Evolutionary conservation across 1,140 invertebrate species (phyloP), one percentile per base, ranked within the genome.

Genomic region (Stenopsyche tienmushanensis): DNA sequence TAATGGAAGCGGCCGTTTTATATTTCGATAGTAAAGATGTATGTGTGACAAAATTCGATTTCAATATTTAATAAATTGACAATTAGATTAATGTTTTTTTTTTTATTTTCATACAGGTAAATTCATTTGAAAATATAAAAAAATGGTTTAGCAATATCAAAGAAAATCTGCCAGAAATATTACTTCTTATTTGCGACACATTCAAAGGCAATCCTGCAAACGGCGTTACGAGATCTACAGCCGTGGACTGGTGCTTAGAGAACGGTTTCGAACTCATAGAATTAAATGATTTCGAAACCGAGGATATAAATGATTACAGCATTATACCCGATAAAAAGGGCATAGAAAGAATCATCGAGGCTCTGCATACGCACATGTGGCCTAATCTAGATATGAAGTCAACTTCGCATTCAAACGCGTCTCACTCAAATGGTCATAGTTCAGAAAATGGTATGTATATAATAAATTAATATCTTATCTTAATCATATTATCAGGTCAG

Each of bases 361-460:
- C 88, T 66, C 75, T 92, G 23, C 83, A 91, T 75, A 86, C 90
- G 64, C 87, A 92, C 74, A 83, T 83, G 39, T 93, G 91, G 91
- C 83, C 90, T 45, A 90, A 90, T 75, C 79, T 92, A 42, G 75
- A 75, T 42, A 80, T 90, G 72, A 91, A 91, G 85, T 82, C 86
- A n/a, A 29, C 20, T 17, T 15, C 52, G 8, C 2, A 49, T 49
- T 26, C 50, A n/a, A 53, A 53, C 15, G 21, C 3, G 5, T 3
- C 17, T 25, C 54, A 57, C 10, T 2, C 26, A 21, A 57, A 41
- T 21, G 54, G 54, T 41, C 7, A 7, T 7, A 26, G n/a, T 3
- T 10, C 10, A 18, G 7, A 3, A 7, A 10, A 53, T n/a, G 21
- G 50, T 53, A 53, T 17, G 17, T 45, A 8, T 39, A n/a, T n/a